Conservation (phyloP, 2,797 vertebrate species). For the Microcaecilia unicolor region DNA sequence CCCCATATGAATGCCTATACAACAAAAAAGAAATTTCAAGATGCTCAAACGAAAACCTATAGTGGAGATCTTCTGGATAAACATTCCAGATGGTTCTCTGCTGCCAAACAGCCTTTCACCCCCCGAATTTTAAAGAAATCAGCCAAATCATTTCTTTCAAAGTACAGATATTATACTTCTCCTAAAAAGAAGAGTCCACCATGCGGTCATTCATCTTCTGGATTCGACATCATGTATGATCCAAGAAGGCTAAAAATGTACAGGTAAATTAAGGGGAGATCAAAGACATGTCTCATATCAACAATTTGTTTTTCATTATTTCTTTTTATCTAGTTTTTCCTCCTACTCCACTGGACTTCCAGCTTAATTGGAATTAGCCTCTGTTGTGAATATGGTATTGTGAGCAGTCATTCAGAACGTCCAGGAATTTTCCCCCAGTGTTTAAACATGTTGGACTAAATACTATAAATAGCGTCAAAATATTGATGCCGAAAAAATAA, state of each 20-base stretch:
- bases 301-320: too few relatives aligned
- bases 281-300: too few relatives aligned
- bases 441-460: too few relatives aligned
- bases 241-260: not conserved
- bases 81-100: conserved; percentile 20
- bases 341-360: too few relatives aligned
- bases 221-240: not conserved
- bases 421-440: too few relatives aligned
- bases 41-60: conserved; percentile 9
- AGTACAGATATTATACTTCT: conserved; percentile 22
- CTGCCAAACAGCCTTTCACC: conserved; percentile 6
- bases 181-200: conserved; percentile 9
- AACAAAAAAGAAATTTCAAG: conserved; percentile 7
- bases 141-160: conserved; percentile 19
- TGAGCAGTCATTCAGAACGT: too few relatives aligned
- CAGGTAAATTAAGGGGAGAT: conserved; percentile 19
- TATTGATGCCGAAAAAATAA: too few relatives aligned
- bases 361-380: too few relatives aligned
- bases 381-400: too few relatives aligned
- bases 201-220: not conserved
- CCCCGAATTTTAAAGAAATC: conserved; percentile 27
- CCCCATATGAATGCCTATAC: not conserved
- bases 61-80: conserved; percentile 27
- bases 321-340: too few relatives aligned
- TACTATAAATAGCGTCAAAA: too few relatives aligned